Evolutionary conservation across 2,797 vertebrate species (phyloP), one percentile per base, ranked within the genome.

Genomic region (Hoplostethus mediterraneus): DNA sequence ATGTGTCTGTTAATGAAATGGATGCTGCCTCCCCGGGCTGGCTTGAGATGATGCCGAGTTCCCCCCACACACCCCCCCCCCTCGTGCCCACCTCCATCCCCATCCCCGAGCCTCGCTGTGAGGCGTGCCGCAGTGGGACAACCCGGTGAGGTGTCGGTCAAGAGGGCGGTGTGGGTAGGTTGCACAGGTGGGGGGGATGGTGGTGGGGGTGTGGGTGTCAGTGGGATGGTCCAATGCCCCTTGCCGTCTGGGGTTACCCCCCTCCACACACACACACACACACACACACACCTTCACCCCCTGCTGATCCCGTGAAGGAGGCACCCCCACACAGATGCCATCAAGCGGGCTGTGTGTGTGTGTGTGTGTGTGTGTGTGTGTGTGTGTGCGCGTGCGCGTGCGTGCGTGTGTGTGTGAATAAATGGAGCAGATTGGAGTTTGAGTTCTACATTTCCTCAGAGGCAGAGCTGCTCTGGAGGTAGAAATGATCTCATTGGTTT

Each of bases 1-100:
- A 75, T 63, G 77, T 55, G 14, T 84, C 77, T 83, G 65, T 84
- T 89, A 87, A 89, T 87, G 74, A 90, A 78, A 87, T 21, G 40
- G 66, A 76, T 64, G 59, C 28, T 49, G 55, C 56, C 61, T 52
- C 64, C 62, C 36, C 63, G 73, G 84, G 77, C 36, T 4, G 51
- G 21, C 25, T 25, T 17, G n/a, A 49, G 25, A 66, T 42, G 25
- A 60, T 11, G 16, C 17, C 0, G 13, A 76, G 40, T 36, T 3
- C 58, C 30, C 63, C 63, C 55, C 40, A 48, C 53, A 9, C 2
- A 21, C n/a, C n/a, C 44, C 53, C 12, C 2, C 17, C n/a, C n/a
- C 44, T 54, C 21, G 21, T 21, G 21, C 38, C 57, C 33, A 28
- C 8, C 38, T 28, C 40, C 58, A 33, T 8, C 73, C 70, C 40